These are phyloP conservation scores for Thysanoteuthis rhombus DNA, from an alignment of 2,888 invertebrate species.

Conservation along the genomic window DNA sequence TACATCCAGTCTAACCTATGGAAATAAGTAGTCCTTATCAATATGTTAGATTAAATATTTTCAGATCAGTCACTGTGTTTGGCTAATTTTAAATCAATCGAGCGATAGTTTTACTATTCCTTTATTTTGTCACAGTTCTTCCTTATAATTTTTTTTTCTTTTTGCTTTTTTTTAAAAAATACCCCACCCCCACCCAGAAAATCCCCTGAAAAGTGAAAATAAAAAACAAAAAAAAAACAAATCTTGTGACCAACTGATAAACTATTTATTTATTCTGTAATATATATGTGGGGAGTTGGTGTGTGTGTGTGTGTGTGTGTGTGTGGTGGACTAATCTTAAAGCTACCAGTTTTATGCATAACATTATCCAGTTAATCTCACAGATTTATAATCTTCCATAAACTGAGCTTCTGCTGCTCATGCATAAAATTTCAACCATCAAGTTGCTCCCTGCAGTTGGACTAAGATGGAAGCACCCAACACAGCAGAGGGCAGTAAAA, in stretches of 20 bases:
- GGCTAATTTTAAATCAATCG: background rate
- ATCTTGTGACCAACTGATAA: background rate
- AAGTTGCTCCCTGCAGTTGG: background rate
- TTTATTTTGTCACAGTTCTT: background rate
- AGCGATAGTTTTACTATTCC: background rate
- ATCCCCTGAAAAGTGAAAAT: background rate
- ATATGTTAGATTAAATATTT: background rate
- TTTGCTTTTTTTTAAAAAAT: too few relatives aligned
- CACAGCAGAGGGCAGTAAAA: background rate
- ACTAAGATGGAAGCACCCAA: background rate
- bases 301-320: background rate
- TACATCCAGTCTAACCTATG: background rate
- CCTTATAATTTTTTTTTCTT: background rate
- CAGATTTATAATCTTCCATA: background rate
- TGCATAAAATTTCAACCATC: background rate
- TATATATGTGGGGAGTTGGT: background rate
- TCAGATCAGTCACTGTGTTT: background rate
- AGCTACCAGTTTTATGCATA: background rate
- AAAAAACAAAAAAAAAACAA: background rate
- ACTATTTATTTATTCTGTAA: slow-evolving; percentile 1
- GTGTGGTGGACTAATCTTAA: background rate
- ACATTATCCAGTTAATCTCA: background rate
- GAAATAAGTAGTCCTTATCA: background rate
- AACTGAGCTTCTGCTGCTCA: background rate
- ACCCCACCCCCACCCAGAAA: background rate